Evolutionary conservation across 2,113 vertebrate genomes (phyloP), one percentile per base, ranked within the genome.

Genomic region (Pipra filicauda): DNA sequence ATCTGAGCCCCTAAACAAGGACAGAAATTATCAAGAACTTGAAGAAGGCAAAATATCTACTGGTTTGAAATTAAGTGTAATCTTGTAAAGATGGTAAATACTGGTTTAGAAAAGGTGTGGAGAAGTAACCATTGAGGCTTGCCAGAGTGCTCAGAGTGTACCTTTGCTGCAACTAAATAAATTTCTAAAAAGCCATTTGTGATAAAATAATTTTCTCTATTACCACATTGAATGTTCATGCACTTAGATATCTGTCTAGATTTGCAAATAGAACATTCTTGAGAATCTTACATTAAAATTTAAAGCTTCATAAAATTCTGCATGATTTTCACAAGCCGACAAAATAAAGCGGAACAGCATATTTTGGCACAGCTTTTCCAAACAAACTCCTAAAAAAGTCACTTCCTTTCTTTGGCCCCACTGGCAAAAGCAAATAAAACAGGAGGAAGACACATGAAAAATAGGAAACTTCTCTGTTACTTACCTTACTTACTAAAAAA

Each of bases 231-330:
- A 93, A 84, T 71, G 39, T 26, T 89, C 51, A 54, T 43, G 55
- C 49, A 46, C 59, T 80, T 77, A 77, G 46, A 51, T 89, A 87
- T 49, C 51, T 74, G 51, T 57, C 76, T 86, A 66, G 37, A 54
- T 54, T 66, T 86, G 80, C 54, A 88, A 93, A 85, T 3, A 15
- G 43, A 93, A 90, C 1, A 6, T 73, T 77, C 49, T 52, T 89
- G 64, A 95, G n/a, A 79, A 58, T 66, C 14, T 71, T 51, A 8
- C 24, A 88, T 82, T 91, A 88, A 92, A 86, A 86, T 69, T 15
- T 92, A 95, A 95, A 96, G 52, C 79, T 85, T 82, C 44, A 55
- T 90, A 59, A 96, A 88, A 84, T 49, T 59, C 49, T 83, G 55
- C 64, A 73, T 28, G 41, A 65, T 72, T 91, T 94, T 93, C 76